A percentile compares a stretch with the other conserved stretches of the same genome.
phyloP scores from a whole-genome alignment of 2,113 vertebrate genomes.

The Caretta caretta region DNA sequence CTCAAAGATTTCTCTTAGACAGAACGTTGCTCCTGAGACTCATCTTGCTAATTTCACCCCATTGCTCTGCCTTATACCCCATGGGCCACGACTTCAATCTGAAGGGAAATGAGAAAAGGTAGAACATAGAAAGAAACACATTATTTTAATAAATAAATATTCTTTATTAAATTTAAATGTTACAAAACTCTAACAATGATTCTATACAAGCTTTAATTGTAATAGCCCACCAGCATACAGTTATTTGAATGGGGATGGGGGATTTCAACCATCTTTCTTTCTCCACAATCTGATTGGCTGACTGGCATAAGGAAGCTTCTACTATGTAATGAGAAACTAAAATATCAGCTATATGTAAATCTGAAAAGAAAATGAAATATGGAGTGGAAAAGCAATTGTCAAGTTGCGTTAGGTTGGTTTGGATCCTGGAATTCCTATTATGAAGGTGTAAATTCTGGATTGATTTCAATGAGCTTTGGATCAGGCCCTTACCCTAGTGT shows the following conservation, averaged over 20 bases:
- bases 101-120: neutral
- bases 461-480: neutral
- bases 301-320: rapidly evolving
- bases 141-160: neutral
- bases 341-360: neutral
- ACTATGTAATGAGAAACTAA: neutral
- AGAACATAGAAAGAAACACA: rapidly evolving
- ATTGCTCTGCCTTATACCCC: neutral
- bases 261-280: neutral
- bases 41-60: neutral
- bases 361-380: neutral
- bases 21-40: neutral
- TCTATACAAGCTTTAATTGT: neutral
- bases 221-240: neutral
- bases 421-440: neutral
- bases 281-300: rapidly evolving
- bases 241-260: neutral
- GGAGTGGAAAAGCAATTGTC: neutral
- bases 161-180: slow-evolving; percentile 38
- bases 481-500: neutral
- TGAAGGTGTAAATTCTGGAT: neutral
- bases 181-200: neutral
- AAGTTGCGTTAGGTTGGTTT: rapidly evolving
- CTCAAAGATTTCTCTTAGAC: neutral
- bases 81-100: neutral